Evolutionary conservation across 2,888 invertebrate genomes (phyloP).

Genomic region (Lymantria monacha): DNA sequence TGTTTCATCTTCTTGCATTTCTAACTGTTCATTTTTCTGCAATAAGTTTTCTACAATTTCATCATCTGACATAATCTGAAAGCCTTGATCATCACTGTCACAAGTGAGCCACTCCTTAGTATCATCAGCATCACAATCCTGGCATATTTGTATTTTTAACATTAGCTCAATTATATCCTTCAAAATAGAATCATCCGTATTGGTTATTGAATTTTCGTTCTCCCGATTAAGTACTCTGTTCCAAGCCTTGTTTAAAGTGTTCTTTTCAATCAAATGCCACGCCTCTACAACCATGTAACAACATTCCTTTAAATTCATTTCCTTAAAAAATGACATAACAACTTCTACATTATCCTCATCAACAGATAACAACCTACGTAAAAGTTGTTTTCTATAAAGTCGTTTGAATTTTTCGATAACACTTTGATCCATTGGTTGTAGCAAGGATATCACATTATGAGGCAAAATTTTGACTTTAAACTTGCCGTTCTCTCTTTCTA

Average conservation of each 20-base stretch:
- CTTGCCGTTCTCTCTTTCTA: slow-evolving; percentile 19
- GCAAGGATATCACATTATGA: slow-evolving; percentile 22
- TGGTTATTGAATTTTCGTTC: slow-evolving; percentile 9
- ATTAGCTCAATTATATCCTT: slow-evolving; percentile 19
- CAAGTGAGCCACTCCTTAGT: slow-evolving; percentile 5
- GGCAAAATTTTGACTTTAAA: slow-evolving; percentile 21
- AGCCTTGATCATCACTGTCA: slow-evolving; percentile 11
- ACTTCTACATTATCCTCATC: slow-evolving; percentile 16
- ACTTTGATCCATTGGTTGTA: slow-evolving; percentile 29
- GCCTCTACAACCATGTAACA: slow-evolving; percentile 20
- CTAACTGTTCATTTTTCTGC: slow-evolving; percentile 2
- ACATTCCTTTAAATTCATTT: slow-evolving; percentile 12
- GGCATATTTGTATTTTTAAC: slow-evolving; percentile 15
- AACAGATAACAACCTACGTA: slow-evolving; percentile 18
- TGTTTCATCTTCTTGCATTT: slow-evolving; percentile 11
- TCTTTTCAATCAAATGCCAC: slow-evolving; percentile 12
- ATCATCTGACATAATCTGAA: slow-evolving; percentile 14
- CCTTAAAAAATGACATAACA: slow-evolving; percentile 3
- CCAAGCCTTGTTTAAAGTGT: slow-evolving; percentile 16
- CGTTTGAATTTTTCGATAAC: slow-evolving; percentile 25
- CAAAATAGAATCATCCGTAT: slow-evolving; percentile 17
- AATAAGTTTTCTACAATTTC: slow-evolving; percentile 10
- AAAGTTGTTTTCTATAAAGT: slow-evolving; percentile 27
- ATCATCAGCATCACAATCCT: slow-evolving; percentile 16
- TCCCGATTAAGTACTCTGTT: slow-evolving; percentile 12